Base-by-base conservation (phyloP, 2,797 vertebrate species). In the Phyllotis vaccarum region DNA sequence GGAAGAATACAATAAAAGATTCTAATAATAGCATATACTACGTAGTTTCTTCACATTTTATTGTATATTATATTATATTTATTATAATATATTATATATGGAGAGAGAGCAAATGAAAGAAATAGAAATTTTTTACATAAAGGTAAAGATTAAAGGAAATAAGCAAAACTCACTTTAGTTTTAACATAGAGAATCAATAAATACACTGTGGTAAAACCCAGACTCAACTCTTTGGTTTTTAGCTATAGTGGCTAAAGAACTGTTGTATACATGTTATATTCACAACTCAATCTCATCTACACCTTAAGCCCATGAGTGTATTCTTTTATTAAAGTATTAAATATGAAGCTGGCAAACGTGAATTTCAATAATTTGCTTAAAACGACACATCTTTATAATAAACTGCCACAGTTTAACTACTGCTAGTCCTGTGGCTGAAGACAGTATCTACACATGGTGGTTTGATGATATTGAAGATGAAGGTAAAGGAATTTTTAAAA, bases 111-210 rank as follows among this genome's bases (percentile, higher is more conserved):
- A 16, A 72, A n/a, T 40, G 24, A 49, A 24, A 66, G n/a, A 93
- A 93, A 40, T 5, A 95, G 21, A 72, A n/a, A n/a, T n/a, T 9
- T 5, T 75, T 16, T 70, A 3, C 34, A 88, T 52, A 13, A 82
- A 96, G 46, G 1, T 52, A 66, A 76, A 75, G 5, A 85, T 17
- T 24, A 87, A 89, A 92, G 13, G 62, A 2, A 88, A 2, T n/a
- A 76, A 40, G 8, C 43, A 87, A 92, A 90, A 96, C 75, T 43
- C 80, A 22, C 2, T 70, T 82, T 37, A 62, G 37, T 91, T 94
- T 89, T 92, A 52, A 80, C 92, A 80, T 2, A 64, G 9, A 78
- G 80, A 80, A 19, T 66, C 22, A 82, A 21, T 68, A 6, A 93
- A 37, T 82, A 75, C 79, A 78, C 12, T 88, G 31, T 60, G 46